Conservation (phyloP, 2,113 vertebrate species). For the Apaloderma vittatum region DNA sequence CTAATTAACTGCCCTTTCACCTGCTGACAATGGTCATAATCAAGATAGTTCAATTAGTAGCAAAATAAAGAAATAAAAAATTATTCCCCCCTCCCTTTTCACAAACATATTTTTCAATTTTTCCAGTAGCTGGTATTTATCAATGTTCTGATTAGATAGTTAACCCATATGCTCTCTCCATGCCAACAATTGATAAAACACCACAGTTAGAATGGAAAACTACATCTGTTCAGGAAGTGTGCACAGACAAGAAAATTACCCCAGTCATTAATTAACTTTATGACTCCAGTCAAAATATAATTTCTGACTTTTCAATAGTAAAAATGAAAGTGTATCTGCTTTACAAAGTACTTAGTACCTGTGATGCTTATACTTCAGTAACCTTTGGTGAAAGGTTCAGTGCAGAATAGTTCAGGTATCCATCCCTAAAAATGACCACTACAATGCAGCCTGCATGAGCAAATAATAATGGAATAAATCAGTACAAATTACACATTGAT, state of each 20-base stretch:
- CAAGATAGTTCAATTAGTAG: not conserved
- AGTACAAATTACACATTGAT: not conserved
- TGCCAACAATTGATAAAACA: conserved; percentile 37
- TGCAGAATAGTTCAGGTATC: not conserved
- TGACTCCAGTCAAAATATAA: not conserved
- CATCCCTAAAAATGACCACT: not conserved
- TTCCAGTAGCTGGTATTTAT: not conserved
- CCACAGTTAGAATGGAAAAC: conserved; percentile 41
- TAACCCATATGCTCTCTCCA: not conserved
- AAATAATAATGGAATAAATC: conserved; percentile 19
- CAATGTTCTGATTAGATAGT: not conserved
- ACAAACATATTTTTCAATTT: not conserved
- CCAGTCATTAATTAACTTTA: conserved; percentile 50
- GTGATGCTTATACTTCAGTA: not conserved
- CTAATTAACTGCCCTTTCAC: not conserved
- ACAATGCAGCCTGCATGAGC: not conserved
- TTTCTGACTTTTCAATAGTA: conserved; percentile 27
- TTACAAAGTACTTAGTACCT: not conserved
- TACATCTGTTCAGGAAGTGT: conserved; percentile 20
- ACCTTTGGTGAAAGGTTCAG: not conserved
- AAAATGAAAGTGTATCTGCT: conserved; percentile 23
- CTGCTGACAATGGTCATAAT: not conserved
- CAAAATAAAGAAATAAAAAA: not conserved
- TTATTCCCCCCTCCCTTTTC: conserved; percentile 9
- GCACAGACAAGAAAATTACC: conserved; percentile 33